Evolutionary conservation across 2,888 invertebrate genomes (phyloP).

Genomic region (Stratiomys singularior): DNA sequence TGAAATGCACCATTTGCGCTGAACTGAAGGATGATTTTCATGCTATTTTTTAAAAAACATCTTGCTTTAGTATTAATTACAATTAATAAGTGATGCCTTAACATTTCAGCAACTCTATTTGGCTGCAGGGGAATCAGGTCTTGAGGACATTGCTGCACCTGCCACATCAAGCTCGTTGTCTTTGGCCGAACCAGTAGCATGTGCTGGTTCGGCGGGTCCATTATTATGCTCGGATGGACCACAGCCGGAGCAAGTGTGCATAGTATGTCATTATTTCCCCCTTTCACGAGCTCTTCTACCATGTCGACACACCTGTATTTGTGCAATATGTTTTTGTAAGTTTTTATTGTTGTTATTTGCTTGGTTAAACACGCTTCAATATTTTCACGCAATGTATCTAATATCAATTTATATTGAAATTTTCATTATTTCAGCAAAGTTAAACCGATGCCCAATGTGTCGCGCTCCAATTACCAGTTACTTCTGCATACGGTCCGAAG

Average conservation of each 20-base stretch:
- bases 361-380: too few relatives aligned
- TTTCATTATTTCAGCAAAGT: conserved; percentile 68
- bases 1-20: too few relatives aligned
- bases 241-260: conserved; percentile 75
- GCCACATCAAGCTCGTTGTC: conserved; percentile 62
- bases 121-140: conserved; percentile 74
- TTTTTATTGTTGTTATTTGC: too few relatives aligned
- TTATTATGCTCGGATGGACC: conserved; percentile 58
- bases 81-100: background rate
- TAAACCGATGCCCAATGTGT: conserved; percentile 89
- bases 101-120: conserved; percentile 77
- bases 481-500: conserved; percentile 84
- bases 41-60: too few relatives aligned
- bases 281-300: conserved; percentile 83
- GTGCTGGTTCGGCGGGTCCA: conserved; percentile 60
- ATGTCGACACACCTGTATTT: conserved; percentile 87
- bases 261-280: conserved; percentile 83
- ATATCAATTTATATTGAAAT: conserved; percentile 18
- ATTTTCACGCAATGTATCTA: background rate
- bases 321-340: conserved; percentile 79
- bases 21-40: too few relatives aligned
- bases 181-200: conserved; percentile 68
- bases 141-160: conserved; percentile 67
- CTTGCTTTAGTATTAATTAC: too few relatives aligned
- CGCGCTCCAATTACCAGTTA: conserved; percentile 83